These are phyloP conservation scores for Rhinopomastus cyanomelas DNA, from an alignment of 2,113 vertebrate species.

Conservation along the genomic window DNA sequence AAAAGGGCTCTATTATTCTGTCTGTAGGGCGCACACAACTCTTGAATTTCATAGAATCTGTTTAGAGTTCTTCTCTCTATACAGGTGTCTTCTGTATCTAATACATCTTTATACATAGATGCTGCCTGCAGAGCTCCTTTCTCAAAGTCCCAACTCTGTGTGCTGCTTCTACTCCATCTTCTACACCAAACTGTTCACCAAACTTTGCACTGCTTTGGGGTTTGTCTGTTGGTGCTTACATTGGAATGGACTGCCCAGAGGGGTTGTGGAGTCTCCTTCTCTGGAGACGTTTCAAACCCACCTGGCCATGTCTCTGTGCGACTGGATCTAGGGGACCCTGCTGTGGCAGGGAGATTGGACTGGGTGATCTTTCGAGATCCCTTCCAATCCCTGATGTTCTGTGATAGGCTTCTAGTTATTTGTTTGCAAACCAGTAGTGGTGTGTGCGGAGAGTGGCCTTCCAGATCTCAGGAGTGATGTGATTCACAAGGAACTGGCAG, in stretches of 20 bases:
- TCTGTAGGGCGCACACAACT: not conserved
- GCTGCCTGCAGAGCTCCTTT: not conserved
- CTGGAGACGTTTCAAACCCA: too few species aligned
- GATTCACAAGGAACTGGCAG: not conserved
- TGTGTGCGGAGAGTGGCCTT: not conserved
- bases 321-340: too few species aligned
- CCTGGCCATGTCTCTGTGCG: too few species aligned
- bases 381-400: too few species aligned
- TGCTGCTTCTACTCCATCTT: not conserved
- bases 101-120: rapidly evolving
- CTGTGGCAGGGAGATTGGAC: too few species aligned
- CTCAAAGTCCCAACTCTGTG: not conserved
- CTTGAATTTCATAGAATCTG: too few species aligned
- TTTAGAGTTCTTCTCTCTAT: rapidly evolving
- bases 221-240: not conserved
- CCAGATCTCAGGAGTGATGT: not conserved
- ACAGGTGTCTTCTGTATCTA: not conserved
- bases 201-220: rapidly evolving
- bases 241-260: too few species aligned
- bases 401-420: not conserved
- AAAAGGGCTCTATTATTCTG: not conserved
- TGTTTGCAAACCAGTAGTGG: not conserved
- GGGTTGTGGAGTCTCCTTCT: too few species aligned
- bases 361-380: too few species aligned
- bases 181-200: not conserved